These are phyloP conservation scores for Pseudomyrmex gracilis DNA, from an alignment of 1,140 invertebrate genomes.

Conservation along the genomic window DNA sequence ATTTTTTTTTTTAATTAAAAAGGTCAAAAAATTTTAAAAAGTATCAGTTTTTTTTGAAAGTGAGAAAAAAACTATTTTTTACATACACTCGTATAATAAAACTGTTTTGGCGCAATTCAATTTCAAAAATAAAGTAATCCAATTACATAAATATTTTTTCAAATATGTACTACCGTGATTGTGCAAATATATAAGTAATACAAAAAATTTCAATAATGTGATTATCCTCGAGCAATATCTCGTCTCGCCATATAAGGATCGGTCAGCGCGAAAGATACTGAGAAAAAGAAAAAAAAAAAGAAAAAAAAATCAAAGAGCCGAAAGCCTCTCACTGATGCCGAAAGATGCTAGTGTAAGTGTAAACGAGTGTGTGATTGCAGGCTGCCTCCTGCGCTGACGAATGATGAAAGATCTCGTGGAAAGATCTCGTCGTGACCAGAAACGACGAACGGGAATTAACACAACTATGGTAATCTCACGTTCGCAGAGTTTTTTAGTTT, in stretches of 20 bases:
- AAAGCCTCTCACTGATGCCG: neutral
- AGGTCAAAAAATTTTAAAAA: too few species aligned
- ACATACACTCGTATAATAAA: neutral
- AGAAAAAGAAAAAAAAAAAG: too few species aligned
- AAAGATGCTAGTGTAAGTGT: constrained; percentile 27
- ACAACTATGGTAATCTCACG: neutral
- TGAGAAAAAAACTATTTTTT: neutral
- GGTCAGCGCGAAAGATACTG: neutral
- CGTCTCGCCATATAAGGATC: neutral
- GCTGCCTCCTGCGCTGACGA: constrained; percentile 40
- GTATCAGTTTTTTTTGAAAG: too few species aligned
- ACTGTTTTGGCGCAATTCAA: neutral
- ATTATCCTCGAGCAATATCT: neutral
- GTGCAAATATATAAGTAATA: neutral
- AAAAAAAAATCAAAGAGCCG: neutral
- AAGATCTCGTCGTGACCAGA: constrained; percentile 16
- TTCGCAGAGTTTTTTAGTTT: neutral
- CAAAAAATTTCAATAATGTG: constrained; percentile 12
- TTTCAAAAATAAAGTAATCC: neutral
- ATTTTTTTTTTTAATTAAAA: too few species aligned
- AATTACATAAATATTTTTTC: neutral
- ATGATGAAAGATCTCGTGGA: constrained; percentile 33
- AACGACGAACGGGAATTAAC: neutral
- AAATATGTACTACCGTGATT: neutral
- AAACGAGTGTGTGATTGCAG: constrained; percentile 48